These are phyloP conservation scores for Ptychochromis oligacanthus DNA, from an alignment of 2,113 vertebrate genomes.

Conservation along the genomic window DNA sequence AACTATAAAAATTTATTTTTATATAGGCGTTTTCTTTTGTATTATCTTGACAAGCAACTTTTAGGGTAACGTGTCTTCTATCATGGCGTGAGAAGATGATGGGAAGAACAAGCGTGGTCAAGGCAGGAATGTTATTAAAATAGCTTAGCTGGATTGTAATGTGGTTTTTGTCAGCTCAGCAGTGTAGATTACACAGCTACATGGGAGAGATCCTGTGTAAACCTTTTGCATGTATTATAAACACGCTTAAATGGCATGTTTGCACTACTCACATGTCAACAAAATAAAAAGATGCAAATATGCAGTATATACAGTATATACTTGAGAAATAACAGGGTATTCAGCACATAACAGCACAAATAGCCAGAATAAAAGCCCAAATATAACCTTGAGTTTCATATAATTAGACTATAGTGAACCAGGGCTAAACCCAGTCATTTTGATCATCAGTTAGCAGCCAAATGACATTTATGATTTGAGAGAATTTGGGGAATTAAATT, in stretches of 20 bases:
- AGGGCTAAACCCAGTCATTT: neutral
- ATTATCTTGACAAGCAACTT: neutral
- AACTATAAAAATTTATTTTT: too few relatives aligned
- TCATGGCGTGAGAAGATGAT: slow-evolving; percentile 25
- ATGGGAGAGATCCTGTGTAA: neutral
- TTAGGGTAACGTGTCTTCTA: neutral
- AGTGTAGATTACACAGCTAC: neutral
- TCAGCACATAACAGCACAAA: too few relatives aligned
- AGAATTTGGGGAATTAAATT: neutral
- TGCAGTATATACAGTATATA: neutral
- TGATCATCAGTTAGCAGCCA: neutral
- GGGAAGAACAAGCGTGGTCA: neutral
- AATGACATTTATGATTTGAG: neutral
- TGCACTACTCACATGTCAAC: neutral
- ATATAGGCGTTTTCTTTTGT: neutral
- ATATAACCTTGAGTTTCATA: neutral
- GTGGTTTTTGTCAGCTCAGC: neutral
- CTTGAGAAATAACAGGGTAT: neutral
- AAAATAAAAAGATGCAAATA: neutral
- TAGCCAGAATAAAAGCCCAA: too few relatives aligned
- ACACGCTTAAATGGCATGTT: slow-evolving; percentile 25
- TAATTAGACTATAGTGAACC: neutral
- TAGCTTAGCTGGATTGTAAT: slow-evolving; percentile 30
- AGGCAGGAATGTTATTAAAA: slow-evolving; percentile 34
- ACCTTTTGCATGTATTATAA: neutral